Evolutionary conservation across 2,113 vertebrate species (phyloP).

Genomic region (Ibidorhyncha struthersii): DNA sequence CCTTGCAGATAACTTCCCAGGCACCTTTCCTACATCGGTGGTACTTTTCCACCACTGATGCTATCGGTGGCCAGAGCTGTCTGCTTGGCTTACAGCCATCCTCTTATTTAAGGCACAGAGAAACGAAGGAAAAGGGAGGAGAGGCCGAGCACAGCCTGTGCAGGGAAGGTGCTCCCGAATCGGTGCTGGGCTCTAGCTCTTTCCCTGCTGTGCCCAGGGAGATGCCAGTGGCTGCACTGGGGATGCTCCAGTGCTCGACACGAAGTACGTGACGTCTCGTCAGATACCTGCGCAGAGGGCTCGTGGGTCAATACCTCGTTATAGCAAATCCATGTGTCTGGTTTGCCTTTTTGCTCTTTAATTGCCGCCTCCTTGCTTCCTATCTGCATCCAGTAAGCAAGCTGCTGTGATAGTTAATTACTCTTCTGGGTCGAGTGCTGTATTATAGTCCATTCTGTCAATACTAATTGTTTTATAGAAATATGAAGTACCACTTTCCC

Average conservation of each 20-base stretch:
- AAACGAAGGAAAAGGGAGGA: not conserved
- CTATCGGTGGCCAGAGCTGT: not conserved
- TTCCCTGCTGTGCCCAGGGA: not conserved
- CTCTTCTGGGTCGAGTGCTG: conserved; percentile 31
- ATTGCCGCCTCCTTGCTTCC: not conserved
- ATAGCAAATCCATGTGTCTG: conserved; percentile 6
- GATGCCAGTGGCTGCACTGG: not conserved
- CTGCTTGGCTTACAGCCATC: not conserved
- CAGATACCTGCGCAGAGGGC: not conserved
- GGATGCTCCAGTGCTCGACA: accelerated
- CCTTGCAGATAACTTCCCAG: not conserved
- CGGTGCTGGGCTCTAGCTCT: not conserved
- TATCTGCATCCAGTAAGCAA: conserved; percentile 18
- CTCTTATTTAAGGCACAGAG: not conserved
- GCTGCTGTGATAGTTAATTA: conserved; percentile 22
- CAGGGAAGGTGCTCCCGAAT: not conserved
- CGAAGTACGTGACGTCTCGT: accelerated
- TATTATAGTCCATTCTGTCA: conserved; percentile 17
- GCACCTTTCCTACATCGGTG: not conserved
- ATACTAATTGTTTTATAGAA: conserved; percentile 66
- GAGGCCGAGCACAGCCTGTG: not conserved
- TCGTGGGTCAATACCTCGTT: not conserved
- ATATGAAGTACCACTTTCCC: conserved; percentile 52
- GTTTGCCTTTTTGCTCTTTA: conserved; percentile 8
- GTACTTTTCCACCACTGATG: not conserved